phyloP scores from a whole-genome alignment of 2,888 invertebrate species.

The Catonia carolina region DNA sequence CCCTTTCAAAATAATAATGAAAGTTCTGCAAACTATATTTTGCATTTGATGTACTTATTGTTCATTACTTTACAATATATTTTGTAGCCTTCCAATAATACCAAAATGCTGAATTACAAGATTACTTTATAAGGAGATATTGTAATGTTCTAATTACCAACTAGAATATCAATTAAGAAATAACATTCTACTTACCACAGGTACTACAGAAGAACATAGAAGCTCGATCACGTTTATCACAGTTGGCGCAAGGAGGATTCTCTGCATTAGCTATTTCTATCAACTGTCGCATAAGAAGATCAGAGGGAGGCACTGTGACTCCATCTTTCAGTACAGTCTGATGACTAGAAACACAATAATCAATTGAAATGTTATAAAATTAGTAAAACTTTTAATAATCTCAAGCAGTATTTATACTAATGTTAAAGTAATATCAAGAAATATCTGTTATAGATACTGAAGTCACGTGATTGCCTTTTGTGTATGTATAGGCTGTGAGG shows the following conservation, averaged over 20 bases:
- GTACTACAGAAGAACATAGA: conserved; percentile 76
- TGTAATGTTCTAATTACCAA: too few species aligned
- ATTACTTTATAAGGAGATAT: neutral
- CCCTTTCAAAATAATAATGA: too few species aligned
- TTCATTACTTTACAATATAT: too few species aligned
- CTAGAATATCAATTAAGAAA: too few species aligned
- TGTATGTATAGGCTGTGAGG: too few species aligned
- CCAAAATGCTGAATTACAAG: neutral
- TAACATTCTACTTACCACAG: conserved; percentile 50
- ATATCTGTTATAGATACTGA: too few species aligned
- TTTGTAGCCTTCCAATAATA: too few species aligned
- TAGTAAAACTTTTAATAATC: neutral
- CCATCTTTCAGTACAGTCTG: conserved; percentile 56
- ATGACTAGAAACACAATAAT: conserved; percentile 14
- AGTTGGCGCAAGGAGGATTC: conserved; percentile 68
- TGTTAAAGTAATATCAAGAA: neutral
- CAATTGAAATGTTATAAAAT: too few species aligned
- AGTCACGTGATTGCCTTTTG: too few species aligned
- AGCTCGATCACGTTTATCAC: conserved; percentile 60
- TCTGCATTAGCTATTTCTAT: conserved; percentile 63
- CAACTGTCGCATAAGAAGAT: conserved; percentile 60
- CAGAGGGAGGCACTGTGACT: conserved; percentile 53
- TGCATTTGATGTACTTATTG: too few species aligned
- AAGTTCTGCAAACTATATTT: too few species aligned
- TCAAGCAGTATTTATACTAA: neutral